phyloP scores from a whole-genome alignment of 2,113 vertebrate genomes.

The Triplophysa siluroides region DNA sequence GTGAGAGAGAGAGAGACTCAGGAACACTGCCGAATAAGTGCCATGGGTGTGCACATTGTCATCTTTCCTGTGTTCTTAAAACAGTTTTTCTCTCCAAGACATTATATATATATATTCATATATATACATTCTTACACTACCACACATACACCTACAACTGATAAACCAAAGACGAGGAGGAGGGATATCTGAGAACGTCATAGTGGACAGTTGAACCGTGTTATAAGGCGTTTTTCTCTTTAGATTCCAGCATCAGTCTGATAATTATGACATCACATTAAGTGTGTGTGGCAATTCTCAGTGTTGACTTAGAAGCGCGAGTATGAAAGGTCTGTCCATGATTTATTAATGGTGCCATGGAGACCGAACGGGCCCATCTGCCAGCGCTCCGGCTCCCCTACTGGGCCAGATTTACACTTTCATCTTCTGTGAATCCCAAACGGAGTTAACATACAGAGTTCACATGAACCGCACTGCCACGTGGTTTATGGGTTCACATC shows the following conservation, averaged over 20 bases:
- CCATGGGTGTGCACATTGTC: slow-evolving; percentile 64
- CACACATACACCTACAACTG: neutral
- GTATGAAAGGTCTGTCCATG: slow-evolving; percentile 17
- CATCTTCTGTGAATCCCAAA: slow-evolving; percentile 21
- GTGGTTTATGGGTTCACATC: slow-evolving; percentile 10
- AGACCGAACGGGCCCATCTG: slow-evolving; percentile 11
- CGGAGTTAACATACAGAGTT: slow-evolving; percentile 24
- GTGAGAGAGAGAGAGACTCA: slow-evolving; percentile 43
- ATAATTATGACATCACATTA: slow-evolving; percentile 3
- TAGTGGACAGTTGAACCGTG: neutral
- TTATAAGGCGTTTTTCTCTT: neutral
- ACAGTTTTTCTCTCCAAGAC: slow-evolving; percentile 61
- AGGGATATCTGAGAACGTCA: slow-evolving; percentile 33
- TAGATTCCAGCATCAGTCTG: neutral
- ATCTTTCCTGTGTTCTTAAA: slow-evolving; percentile 60
- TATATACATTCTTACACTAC: slow-evolving; percentile 57
- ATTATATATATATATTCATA: slow-evolving; percentile 53
- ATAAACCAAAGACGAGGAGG: slow-evolving; percentile 4
- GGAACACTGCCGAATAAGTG: slow-evolving; percentile 60
- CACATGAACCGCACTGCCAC: neutral
- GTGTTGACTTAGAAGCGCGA: neutral
- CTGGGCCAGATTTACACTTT: slow-evolving; percentile 35
- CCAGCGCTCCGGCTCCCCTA: slow-evolving; percentile 29
- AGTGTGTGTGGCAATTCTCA: neutral
- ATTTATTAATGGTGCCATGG: slow-evolving; percentile 36